Base-by-base conservation (phyloP, 2,113 vertebrate species). In the Gymnarchus niloticus region DNA sequence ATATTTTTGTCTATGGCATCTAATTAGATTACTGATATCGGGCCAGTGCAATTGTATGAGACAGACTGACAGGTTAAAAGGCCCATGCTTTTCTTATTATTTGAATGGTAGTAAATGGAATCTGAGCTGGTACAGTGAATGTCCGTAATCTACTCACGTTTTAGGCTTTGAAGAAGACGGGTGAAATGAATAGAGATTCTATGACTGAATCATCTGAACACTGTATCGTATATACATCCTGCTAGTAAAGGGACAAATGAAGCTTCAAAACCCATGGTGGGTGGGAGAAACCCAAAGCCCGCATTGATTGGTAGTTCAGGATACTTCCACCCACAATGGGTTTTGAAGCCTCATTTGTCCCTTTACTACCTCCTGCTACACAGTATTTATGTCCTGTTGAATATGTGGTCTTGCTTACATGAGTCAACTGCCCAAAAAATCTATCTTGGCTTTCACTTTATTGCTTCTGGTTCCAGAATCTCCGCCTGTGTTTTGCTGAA, bases 351-450 rank as follows among this genome's bases (percentile, higher is more conserved):
- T n/a, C n/a, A n/a, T n/a, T n/a, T n/a, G n/a, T n/a, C 28, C 65
- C 65, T 73, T 73, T 17, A 41, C 10, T n/a, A n/a, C n/a, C n/a
- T 3, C 33, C 14, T 37, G 17, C 33, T 37, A 14, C 12, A 19
- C 41, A 19, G 33, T 21, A 73, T 37, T 33, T 17, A 28, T 69
- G 61, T 69, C 12, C 61, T 41, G 65, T 33, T 41, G 83, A 78
- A 83, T 87, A 83, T 87, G 84, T 77, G 12, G 61, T 77, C 69
- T 78, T 57, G 65, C 25, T 59, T 5, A 87, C 46, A 76, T 84
- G n/a, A 57, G 83, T 59, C 56, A 85, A 51, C 48, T 23, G 78
- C 89, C 87, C 33, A 88, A 77, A 87, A 83, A 87, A 85, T 46
- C 28, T 87, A 84, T 83, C 81, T 59, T 54, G 61, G 25, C 83